Evolutionary conservation across 2,797 vertebrate species (phyloP), one percentile per base, ranked within the genome.

Genomic region (Thamnophis elegans): DNA sequence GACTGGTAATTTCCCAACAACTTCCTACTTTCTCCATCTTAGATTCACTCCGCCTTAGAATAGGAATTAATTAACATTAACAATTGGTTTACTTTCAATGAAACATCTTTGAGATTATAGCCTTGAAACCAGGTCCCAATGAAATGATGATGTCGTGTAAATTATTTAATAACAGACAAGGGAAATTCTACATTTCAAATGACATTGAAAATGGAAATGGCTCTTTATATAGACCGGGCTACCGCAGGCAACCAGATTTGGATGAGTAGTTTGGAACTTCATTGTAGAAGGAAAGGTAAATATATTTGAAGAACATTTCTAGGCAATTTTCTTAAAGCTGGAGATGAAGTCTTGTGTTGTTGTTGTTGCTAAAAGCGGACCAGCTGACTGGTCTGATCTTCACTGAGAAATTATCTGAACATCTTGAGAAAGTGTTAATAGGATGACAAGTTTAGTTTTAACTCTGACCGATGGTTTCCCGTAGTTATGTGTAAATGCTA

Each of bases 111-210:
- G 55, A 22, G n/a, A 26, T 73, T 73, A 26, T 62, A 54, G 88
- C 32, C 36, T 89, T 85, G 28, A 55, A 55, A 47, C 10, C 7
- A 85, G 87, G 14, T 47, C 78, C 78, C 59, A 92, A 32, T 16
- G 54, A 78, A 87, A 93, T 42, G 14, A 58, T 55, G 36, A 53
- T 93, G 53, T 90, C 28, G 90, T 93, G 85, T 82, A 90, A 87
- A 90, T 93, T 16, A 60, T 54, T 93, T 60, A 90, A 90, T 93
- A 60, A 93, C 28, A 36, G 89, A 90, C 32, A n/a, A 59, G 42
- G 12, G 22, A 82, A 60, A 47, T 62, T 87, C 60, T 87, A 26
- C 32, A 42, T 88, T 88, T 73, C 55, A 93, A 53, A 90, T 88
- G 55, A 53, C 16, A 8, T 12, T 53, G 55, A 88, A 88, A 65